Percentiles rank a stretch among this genome's conserved stretches.
These are phyloP conservation scores for Serranus cabrilla DNA, from an alignment of 2,797 vertebrate species.

Conservation along the genomic window DNA sequence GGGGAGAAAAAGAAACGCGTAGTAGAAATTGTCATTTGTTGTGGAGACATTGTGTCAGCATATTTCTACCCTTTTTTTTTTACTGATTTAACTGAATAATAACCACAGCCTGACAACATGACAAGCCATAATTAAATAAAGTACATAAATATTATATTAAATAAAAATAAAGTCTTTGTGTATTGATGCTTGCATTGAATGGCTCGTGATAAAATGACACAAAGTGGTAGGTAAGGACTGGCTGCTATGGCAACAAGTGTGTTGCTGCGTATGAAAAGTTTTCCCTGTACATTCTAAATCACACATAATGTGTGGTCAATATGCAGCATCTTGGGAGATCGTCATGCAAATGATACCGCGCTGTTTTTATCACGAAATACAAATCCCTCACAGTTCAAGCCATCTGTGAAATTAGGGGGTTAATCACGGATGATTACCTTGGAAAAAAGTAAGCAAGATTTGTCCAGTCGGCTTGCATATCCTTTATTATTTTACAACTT, in stretches of 20 bases:
- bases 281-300: slow-evolving; percentile 19
- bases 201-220: slow-evolving; percentile 54
- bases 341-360: slow-evolving; percentile 23
- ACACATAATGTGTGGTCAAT: slow-evolving; percentile 17
- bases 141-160: no score
- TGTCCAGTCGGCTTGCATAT: slow-evolving; percentile 41
- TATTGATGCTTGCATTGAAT: slow-evolving; percentile 42
- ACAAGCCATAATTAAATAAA: slow-evolving; percentile 31
- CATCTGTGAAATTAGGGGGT: slow-evolving; percentile 61
- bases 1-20: neutral
- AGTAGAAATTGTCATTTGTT: slow-evolving; percentile 2
- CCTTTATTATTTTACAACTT: slow-evolving; percentile 57
- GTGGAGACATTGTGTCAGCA: slow-evolving; percentile 4
- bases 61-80: slow-evolving; percentile 6
- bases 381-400: slow-evolving; percentile 47
- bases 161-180: slow-evolving; percentile 6
- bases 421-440: slow-evolving; percentile 59
- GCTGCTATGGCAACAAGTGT: slow-evolving; percentile 71
- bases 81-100: slow-evolving; percentile 24
- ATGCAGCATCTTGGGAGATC: neutral
- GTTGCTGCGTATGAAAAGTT: slow-evolving; percentile 15
- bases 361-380: slow-evolving; percentile 38
- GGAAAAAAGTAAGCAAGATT: slow-evolving; percentile 36
- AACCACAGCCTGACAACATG: slow-evolving; percentile 20
- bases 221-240: slow-evolving; percentile 50